A percentile compares a stretch with the other conserved stretches of the same genome.
These are phyloP conservation scores for Umimayanthus chanpuru DNA, from an alignment of 92 coral and sea anemone species.

Conservation along the genomic window DNA sequence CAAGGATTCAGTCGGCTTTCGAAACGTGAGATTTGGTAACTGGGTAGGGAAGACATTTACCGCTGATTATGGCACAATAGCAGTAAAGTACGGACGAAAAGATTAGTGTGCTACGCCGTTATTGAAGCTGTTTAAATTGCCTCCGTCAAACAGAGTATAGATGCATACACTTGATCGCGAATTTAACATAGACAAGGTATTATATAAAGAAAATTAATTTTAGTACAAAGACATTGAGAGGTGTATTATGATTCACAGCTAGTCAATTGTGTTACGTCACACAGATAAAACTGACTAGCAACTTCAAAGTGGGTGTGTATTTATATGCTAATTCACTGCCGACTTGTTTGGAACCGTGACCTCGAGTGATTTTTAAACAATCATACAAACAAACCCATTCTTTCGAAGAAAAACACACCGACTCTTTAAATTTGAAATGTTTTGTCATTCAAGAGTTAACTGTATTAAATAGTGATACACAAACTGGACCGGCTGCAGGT, in stretches of 20 bases:
- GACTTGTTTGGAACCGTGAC: not conserved
- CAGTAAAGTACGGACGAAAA: not conserved
- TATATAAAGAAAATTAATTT: not conserved
- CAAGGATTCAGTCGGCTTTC: conserved; percentile 5
- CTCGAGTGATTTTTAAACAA: not conserved
- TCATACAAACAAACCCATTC: not conserved
- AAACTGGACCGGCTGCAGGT: too few relatives aligned
- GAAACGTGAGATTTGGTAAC: not conserved
- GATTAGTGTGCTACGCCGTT: not conserved
- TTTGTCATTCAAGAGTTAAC: not conserved
- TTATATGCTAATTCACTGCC: conserved; percentile 12
- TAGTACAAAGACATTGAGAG: not conserved
- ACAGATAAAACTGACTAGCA: not conserved
- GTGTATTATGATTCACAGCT: conserved; percentile 5
- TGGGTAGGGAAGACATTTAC: too few relatives aligned
- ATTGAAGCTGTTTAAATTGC: not conserved
- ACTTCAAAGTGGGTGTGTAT: not conserved
- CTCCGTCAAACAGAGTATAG: not conserved
- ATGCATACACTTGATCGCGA: not conserved
- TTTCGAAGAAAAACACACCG: not conserved
- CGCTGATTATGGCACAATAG: not conserved
- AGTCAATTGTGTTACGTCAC: not conserved
- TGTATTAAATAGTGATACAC: not conserved
- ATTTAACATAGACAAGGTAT: not conserved
- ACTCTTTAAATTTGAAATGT: not conserved